Conservation (phyloP, 2,113 vertebrate genomes). For the Lycaon pictus region DNA sequence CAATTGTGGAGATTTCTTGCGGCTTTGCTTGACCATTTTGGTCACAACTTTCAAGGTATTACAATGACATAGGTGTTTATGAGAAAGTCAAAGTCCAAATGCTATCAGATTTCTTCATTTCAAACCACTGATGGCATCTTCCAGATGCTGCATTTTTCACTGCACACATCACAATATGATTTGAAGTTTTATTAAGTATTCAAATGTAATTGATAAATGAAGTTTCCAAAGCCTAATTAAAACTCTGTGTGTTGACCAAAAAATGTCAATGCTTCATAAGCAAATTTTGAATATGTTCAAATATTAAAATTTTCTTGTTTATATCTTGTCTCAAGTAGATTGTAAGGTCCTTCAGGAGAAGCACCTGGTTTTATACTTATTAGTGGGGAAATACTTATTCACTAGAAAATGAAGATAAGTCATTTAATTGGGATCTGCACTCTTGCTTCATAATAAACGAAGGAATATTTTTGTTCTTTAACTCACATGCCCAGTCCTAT, state of each 20-base stretch:
- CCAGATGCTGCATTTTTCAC: not conserved
- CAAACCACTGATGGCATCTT: not conserved
- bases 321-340: not conserved
- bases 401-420: not conserved
- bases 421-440: not conserved
- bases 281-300: slow-evolving; percentile 38
- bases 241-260: not conserved
- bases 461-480: not conserved
- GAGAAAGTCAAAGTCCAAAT: not conserved
- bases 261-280: not conserved
- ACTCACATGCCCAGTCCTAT: not conserved
- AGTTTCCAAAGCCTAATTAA: not conserved
- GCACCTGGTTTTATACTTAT: not conserved
- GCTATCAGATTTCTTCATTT: not conserved
- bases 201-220: not conserved
- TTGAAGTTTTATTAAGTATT: not conserved
- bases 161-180: not conserved
- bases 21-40: not conserved
- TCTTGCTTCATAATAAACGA: not conserved
- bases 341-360: slow-evolving; percentile 1
- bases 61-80: not conserved
- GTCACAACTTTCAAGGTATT: not conserved
- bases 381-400: not conserved
- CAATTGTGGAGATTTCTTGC: not conserved
- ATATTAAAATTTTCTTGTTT: not conserved